Evolutionary conservation across 2,113 vertebrate genomes (phyloP), one percentile per base, ranked within the genome.

Genomic region (Gallinago paraguaiae): DNA sequence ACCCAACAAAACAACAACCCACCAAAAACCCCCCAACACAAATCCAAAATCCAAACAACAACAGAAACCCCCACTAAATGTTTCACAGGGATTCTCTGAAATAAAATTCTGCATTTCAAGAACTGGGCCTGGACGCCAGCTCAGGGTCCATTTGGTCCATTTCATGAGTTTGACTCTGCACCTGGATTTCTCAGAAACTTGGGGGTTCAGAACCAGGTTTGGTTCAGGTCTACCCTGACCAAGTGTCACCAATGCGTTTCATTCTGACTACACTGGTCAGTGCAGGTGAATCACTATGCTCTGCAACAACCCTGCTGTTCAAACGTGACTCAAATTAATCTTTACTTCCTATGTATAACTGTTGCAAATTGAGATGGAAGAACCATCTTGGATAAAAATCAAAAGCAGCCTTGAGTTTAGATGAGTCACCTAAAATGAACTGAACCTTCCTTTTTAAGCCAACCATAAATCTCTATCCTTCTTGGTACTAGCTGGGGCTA

Each of bases 391-490:
- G 71, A 67, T 67, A 83, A 90, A 89, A 86, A 46, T 24, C 35
- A 78, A 95, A 94, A 92, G 82, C 90, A 93, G 82, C 69, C 64
- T 41, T 56, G 51, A 86, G 60, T 90, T 93, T 63, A 59, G 70
- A 68, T 30, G 59, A 82, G 48, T 79, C 59, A 69, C 92, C 59
- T 46, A 43, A 92, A 79, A 82, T 46, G 53, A 89, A 84, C 39
- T 0, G 3, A 95, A 87, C 57, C 31, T 79, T 82, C 41, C 41
- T 65, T 86, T 89, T 79, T 65, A 77, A 92, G 37, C 71, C 70
- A 89, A 48, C 33, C 68, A 84, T 56, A 78, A 75, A 78, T 83
- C 60, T 92, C 70, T 76, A 2, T 50, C 90, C 69, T 93, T 69
- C 80, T 54, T 72, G 37, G 80, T 50, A 33, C 37, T 79, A 48